These are phyloP conservation scores for Lacerta agilis DNA, from an alignment of 2,797 vertebrate species.

Conservation along the genomic window DNA sequence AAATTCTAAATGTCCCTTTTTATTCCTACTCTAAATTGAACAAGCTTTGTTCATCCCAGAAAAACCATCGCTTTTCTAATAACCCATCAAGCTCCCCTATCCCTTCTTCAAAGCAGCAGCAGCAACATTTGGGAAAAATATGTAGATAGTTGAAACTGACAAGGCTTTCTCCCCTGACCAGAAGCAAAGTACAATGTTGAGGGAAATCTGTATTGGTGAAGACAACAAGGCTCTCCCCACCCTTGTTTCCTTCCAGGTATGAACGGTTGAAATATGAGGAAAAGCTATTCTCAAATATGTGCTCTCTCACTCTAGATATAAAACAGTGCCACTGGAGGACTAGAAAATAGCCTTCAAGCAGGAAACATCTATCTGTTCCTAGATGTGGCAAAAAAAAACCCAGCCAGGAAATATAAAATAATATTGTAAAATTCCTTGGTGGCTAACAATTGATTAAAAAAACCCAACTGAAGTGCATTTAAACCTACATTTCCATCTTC, in stretches of 20 bases:
- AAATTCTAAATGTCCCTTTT: not conserved
- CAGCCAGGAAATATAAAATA: not conserved
- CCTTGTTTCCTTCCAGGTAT: no score
- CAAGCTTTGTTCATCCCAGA: not conserved
- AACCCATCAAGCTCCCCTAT: not conserved
- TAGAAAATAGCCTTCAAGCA: no score
- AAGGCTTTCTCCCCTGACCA: not conserved
- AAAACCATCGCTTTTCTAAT: not conserved
- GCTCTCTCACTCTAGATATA: no score
- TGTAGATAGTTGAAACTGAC: not conserved
- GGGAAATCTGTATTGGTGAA: not conserved
- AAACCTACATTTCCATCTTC: not conserved
- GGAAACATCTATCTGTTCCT: not conserved
- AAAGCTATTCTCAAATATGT: not conserved
- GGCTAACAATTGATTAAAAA: not conserved
- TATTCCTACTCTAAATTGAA: not conserved
- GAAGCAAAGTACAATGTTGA: not conserved
- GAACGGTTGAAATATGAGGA: not conserved
- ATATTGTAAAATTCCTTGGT: not conserved
- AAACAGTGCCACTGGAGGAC: not conserved
- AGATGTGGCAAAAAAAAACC: not conserved
- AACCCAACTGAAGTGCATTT: not conserved
- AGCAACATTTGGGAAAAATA: not conserved
- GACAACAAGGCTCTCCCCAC: not conserved
- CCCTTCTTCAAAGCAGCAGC: not conserved